Evolutionary conservation across 2,888 invertebrate species (phyloP).

Genomic region (Ariolimax columbianus): DNA sequence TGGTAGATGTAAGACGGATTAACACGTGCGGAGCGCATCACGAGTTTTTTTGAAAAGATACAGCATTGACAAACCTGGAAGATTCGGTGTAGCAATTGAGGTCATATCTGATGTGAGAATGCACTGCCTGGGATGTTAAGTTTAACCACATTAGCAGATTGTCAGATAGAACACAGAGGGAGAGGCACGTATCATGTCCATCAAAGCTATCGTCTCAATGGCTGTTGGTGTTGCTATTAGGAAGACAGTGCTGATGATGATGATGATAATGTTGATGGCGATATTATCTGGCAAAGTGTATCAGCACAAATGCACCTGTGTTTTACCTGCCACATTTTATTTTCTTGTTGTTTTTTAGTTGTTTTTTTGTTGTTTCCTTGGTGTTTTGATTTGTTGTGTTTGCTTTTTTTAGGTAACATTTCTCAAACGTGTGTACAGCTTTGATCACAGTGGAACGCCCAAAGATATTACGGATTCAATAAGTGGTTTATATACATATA

Average conservation of each 20-base stretch:
- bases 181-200: background rate
- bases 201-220: background rate
- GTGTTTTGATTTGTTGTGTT: too few relatives aligned
- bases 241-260: background rate
- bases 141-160: background rate
- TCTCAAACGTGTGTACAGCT: too few relatives aligned
- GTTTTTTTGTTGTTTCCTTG: too few relatives aligned
- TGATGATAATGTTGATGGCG: background rate
- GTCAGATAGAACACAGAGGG: background rate
- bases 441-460: too few relatives aligned
- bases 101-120: conserved; percentile 3
- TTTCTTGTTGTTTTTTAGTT: too few relatives aligned
- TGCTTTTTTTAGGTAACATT: too few relatives aligned
- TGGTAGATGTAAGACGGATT: background rate
- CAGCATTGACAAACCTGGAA: background rate
- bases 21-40: conserved; percentile 25
- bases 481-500: too few relatives aligned
- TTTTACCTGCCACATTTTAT: too few relatives aligned
- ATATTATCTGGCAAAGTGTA: background rate
- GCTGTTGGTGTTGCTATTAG: background rate
- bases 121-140: background rate
- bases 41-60: background rate
- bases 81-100: background rate
- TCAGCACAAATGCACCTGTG: background rate
- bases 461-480: too few relatives aligned